Percentiles rank a stretch among this genome's conserved stretches.
phyloP scores from a whole-genome alignment of 2,888 invertebrate genomes.

The Agonopterix heracliana region DNA sequence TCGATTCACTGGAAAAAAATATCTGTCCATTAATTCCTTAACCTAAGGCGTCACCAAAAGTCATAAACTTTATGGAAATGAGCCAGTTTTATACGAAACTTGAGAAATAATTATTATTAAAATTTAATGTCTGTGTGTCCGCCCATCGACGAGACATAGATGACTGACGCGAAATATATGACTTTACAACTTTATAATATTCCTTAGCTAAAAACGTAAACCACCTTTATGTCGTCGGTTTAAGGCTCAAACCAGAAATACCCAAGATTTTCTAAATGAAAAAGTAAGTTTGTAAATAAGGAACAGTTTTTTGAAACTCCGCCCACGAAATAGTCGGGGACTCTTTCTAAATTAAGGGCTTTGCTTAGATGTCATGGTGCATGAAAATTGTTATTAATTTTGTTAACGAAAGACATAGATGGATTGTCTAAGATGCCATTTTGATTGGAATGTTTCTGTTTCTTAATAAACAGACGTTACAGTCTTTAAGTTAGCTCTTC shows the following conservation, averaged over 20 bases:
- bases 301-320: conserved; percentile 33
- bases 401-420: not conserved
- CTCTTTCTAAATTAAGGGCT: conserved; percentile 44
- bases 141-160: conserved; percentile 44
- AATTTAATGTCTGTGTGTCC: conserved; percentile 39
- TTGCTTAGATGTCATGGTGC: conserved; percentile 49
- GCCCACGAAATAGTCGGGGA: conserved; percentile 36
- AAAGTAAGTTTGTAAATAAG: conserved; percentile 21
- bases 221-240: not conserved
- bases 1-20: not conserved
- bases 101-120: conserved; percentile 26
- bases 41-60: conserved; percentile 13
- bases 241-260: conserved; percentile 15
- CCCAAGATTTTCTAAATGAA: not conserved
- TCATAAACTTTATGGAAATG: conserved; percentile 15
- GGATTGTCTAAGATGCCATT: too few species aligned
- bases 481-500: too few species aligned
- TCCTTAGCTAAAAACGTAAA: not conserved
- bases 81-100: conserved; percentile 9
- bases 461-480: too few species aligned
- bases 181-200: conserved; percentile 19
- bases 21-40: not conserved
- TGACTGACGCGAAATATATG: conserved; percentile 40
- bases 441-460: too few species aligned
- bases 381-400: conserved; percentile 46